phyloP scores from a whole-genome alignment of 1,140 invertebrate genomes.

The Marisa cornuarietis region DNA sequence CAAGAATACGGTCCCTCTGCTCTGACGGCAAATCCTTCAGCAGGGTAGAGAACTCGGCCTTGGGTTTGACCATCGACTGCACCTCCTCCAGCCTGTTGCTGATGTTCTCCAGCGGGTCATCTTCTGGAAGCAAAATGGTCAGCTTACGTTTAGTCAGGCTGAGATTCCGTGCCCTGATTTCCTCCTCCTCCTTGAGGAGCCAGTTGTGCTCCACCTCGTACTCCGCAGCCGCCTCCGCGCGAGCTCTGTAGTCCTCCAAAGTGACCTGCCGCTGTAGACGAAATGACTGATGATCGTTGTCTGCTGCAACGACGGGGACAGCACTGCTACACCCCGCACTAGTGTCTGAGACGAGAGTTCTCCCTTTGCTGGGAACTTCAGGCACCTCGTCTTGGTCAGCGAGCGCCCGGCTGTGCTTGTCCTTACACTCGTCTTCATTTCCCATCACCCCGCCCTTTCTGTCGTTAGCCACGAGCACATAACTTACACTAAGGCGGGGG shows the following conservation, averaged over 20 bases:
- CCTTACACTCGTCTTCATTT: no score
- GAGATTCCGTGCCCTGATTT: constrained; percentile 37
- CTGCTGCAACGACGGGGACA: no score
- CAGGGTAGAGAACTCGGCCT: constrained; percentile 38
- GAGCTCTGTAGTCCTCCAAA: background rate
- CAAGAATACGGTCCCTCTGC: constrained; percentile 44
- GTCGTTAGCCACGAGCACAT: no score
- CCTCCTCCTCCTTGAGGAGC: constrained; percentile 43
- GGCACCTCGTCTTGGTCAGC: no score
- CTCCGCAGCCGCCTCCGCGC: constrained; percentile 30
- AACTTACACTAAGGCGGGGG: no score
- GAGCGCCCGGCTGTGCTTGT: no score
- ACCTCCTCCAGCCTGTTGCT: constrained; percentile 43
- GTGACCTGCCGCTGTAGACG: background rate
- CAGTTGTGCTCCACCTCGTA: constrained; percentile 54
- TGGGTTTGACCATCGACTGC: constrained; percentile 44
- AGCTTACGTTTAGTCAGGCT: constrained; percentile 36
- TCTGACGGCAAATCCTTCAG: constrained; percentile 33
- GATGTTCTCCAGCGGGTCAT: constrained; percentile 39
- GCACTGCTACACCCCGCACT: no score
- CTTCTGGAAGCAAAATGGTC: constrained; percentile 45
- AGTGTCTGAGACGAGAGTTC: no score
- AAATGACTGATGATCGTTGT: background rate
- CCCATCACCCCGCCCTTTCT: no score
- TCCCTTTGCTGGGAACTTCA: no score